Percentiles rank a stretch among this genome's conserved stretches.
phyloP scores from a whole-genome alignment of 2,113 vertebrate species.

The Cygnus atratus region DNA sequence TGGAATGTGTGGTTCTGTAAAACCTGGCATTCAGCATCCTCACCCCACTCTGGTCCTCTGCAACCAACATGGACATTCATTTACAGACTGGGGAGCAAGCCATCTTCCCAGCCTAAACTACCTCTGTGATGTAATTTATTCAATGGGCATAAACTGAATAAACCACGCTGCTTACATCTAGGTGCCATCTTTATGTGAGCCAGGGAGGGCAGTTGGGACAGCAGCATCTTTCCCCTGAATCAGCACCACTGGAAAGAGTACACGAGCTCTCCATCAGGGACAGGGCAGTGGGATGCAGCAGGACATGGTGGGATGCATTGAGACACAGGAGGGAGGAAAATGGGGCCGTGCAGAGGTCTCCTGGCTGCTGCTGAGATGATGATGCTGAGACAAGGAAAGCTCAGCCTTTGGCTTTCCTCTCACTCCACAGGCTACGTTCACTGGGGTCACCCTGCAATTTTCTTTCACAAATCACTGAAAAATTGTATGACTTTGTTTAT shows the following conservation, averaged over 20 bases:
- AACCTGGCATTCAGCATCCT: not conserved
- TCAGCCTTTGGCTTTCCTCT: not conserved
- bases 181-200: not conserved
- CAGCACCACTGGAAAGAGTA: not conserved
- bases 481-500: not conserved
- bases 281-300: not conserved
- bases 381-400: not conserved
- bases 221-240: not conserved
- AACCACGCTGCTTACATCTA: not conserved
- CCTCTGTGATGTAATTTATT: not conserved
- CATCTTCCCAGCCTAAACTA: not conserved
- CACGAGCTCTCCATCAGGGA: not conserved
- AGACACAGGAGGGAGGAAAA: too few species aligned
- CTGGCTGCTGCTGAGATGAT: not conserved
- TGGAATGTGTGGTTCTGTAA: rapidly evolving
- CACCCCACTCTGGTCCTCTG: not conserved
- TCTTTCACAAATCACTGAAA: not conserved
- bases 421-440: not conserved
- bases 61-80: rapidly evolving
- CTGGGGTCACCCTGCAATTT: not conserved
- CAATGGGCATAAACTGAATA: not conserved
- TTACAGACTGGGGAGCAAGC: not conserved
- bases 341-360: too few species aligned
- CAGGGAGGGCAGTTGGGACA: not conserved
- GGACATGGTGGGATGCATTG: rapidly evolving